Evolutionary conservation across 2,797 vertebrate species (phyloP).

Genomic region (Agapornis canus): DNA sequence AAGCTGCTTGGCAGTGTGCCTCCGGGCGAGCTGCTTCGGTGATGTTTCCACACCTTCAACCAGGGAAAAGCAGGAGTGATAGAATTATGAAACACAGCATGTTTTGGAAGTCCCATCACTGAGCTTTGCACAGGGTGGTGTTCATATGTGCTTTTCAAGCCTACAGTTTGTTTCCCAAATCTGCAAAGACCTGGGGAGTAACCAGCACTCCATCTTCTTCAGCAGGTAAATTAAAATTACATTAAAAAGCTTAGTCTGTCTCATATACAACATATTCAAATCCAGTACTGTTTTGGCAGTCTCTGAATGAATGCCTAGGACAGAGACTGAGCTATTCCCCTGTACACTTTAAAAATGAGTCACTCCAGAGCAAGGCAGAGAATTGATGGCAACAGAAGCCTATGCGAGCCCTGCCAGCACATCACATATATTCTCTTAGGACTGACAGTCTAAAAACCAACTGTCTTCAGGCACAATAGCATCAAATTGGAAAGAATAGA

Average conservation of each 20-base stretch:
- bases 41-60: constrained; percentile 19
- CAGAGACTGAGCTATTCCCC: not conserved
- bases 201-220: not conserved
- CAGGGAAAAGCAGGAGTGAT: not conserved
- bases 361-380: not conserved
- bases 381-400: not conserved
- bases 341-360: not conserved
- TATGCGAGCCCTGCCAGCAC: not conserved
- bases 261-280: not conserved
- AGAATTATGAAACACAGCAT: not conserved
- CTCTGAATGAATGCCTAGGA: not conserved
- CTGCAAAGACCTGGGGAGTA: not conserved
- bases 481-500: not conserved
- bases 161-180: not conserved
- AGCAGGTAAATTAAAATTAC: not conserved
- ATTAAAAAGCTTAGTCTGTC: not conserved
- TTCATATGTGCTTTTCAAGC: not conserved
- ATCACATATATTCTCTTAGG: not conserved
- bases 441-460: not conserved
- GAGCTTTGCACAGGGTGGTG: constrained; percentile 12
- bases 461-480: not conserved
- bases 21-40: not conserved
- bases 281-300: not conserved
- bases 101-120: constrained; percentile 11
- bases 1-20: constrained; percentile 28